These are phyloP conservation scores for Apotomis capreana DNA, from an alignment of 2,888 invertebrate genomes.

Conservation along the genomic window DNA sequence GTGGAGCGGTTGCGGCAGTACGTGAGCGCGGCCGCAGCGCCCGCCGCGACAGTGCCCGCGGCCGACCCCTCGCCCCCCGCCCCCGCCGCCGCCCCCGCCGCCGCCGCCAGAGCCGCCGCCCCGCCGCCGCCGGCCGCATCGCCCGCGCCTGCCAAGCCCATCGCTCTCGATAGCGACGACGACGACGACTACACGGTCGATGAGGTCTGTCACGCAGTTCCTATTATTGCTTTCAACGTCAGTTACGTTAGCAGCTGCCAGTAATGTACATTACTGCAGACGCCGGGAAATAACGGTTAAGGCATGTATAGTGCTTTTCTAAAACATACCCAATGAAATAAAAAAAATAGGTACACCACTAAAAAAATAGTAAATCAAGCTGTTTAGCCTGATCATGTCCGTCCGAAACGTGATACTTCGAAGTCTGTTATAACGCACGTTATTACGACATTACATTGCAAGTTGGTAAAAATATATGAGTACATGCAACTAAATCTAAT, in stretches of 20 bases:
- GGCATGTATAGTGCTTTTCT: no score
- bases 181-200: slow-evolving; percentile 93
- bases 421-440: no score
- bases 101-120: slow-evolving; percentile 18
- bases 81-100: slow-evolving; percentile 24
- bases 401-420: no score
- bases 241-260: not conserved
- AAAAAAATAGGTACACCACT: no score
- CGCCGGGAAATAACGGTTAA: no score
- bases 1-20: slow-evolving; percentile 90
- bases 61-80: slow-evolving; percentile 38
- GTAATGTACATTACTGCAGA: no score
- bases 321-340: no score
- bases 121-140: not conserved
- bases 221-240: not conserved
- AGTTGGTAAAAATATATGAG: no score
- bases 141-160: slow-evolving; percentile 40
- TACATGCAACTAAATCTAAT: no score
- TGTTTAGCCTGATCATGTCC: no score
- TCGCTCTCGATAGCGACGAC: slow-evolving; percentile 85
- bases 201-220: slow-evolving; percentile 76
- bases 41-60: slow-evolving; percentile 31
- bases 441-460: no score
- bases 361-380: no score
- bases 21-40: slow-evolving; percentile 82